Base-by-base conservation (phyloP, 2,888 invertebrate species). In the Catocala fraxini region DNA sequence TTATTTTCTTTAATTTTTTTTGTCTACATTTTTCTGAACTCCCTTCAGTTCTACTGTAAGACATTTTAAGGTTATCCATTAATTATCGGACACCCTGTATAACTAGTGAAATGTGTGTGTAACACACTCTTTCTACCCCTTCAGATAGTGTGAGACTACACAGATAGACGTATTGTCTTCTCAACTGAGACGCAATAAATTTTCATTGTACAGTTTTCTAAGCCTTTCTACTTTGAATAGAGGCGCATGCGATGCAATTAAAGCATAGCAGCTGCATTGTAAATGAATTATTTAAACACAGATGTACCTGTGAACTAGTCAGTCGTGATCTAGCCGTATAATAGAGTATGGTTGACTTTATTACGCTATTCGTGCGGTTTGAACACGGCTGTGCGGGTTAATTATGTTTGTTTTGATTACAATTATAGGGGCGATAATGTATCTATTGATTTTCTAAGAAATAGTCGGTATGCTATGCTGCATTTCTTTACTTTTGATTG, bases 261-360 rank as follows among this genome's bases (percentile, higher is more conserved):
- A 47, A 48, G 48, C 53, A 53, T 51, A 58, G 62, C 56, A 49
- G 47, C 52, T 76, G 73, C 68, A 71, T 75, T 67, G 64, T 65
- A 68, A 65, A 71, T 75, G 39, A 46, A 56, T 54, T 59, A 56
- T 54, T 47, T 59, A 59, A 57, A 56, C 56, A 66, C 60, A 60
- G 61, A 52, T 35, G 47, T 48, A 73, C 77, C 71, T 76, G 75
- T 73, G 77, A 75, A 73, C 77, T 62, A 57, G 69, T 56, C 42
- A 67, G 62, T 76, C 77, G 77, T 75, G 77, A 73, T 60, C 42
- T 25, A 56, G 56, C 51, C 58, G 48, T 53, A 65, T 73, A 72
- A 65, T 62, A 53, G 63, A 63, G 43, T 52, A 54, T 60, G 56
- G 65, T 65, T 53, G 62, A 9, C 59, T 75, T 73, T 65, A 62